Conservation (phyloP, 1,140 invertebrate species). For the Rhysida immarginata region DNA sequence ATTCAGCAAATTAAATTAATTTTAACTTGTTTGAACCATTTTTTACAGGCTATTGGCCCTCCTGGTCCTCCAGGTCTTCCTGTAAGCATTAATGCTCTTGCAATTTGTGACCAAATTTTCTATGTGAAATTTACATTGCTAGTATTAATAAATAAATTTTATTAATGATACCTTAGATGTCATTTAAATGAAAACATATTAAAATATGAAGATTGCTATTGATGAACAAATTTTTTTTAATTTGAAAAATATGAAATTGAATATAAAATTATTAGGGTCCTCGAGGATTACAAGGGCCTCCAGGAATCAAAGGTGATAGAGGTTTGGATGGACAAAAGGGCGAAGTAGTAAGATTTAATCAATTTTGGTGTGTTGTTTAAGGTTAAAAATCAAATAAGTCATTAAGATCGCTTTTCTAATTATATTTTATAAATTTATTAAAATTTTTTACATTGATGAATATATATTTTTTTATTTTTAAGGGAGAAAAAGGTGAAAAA, state of each 20-base stretch:
- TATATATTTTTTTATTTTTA: slow-evolving; percentile 10
- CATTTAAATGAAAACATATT: too few relatives aligned
- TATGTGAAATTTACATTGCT: not conserved
- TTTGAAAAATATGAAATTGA: too few relatives aligned
- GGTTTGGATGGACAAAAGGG: slow-evolving; percentile 75
- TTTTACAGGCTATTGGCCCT: slow-evolving; percentile 42
- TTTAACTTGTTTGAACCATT: too few relatives aligned
- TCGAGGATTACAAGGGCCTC: slow-evolving; percentile 58
- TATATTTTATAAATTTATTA: not conserved
- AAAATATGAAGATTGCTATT: too few relatives aligned
- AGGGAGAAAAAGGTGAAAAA: slow-evolving; percentile 79
- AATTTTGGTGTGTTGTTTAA: not conserved
- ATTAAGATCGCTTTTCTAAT: not conserved
- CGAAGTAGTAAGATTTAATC: slow-evolving; percentile 48
- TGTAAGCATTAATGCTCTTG: slow-evolving; percentile 21
- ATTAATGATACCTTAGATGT: too few relatives aligned
- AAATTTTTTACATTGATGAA: slow-evolving; percentile 9
- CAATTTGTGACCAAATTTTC: not conserved
- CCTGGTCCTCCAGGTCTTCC: slow-evolving; percentile 60
- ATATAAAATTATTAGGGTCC: slow-evolving; percentile 38
- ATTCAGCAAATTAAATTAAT: too few relatives aligned
- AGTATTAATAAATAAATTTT: too few relatives aligned
- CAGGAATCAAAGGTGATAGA: slow-evolving; percentile 74
- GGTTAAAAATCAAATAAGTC: not conserved
- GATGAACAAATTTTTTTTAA: too few relatives aligned